Base-by-base conservation (phyloP, 1,140 invertebrate species). In the Pseudomyrmex dendroicus region DNA sequence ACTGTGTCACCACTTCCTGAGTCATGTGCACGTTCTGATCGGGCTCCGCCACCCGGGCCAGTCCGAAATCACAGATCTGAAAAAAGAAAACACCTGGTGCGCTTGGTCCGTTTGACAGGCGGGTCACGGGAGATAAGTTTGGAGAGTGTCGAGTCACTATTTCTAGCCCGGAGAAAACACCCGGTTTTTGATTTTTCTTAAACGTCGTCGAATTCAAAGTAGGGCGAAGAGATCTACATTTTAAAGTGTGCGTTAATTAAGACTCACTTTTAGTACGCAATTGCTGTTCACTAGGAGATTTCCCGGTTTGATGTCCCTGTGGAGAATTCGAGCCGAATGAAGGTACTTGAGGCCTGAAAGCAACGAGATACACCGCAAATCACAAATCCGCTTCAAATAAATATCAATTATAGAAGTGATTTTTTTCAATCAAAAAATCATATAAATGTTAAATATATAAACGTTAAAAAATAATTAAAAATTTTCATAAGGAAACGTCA, bases 221-320 rank as follows among this genome's bases (percentile, higher is more conserved):
- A 1, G 8, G 2, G 13, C 61, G 8, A 66, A 12, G 9, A 35
- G 35, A 15, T 46, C 20, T 67, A 20, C 9, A 48, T 59, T 57
- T 20, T 17, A 8, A 52, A 5, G 12, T 66, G 12, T 66, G 35
- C 56, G 8, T 56, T n/a, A 13, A 64, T 12, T 13, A 9, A 70
- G 84, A 87, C 94, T 95, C 93, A 98, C 97, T 96, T 99, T 99
- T 84, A 99, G 96, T 90, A 99, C 97, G 95, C 99, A 99, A 95
- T 99, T 99, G 93, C 98, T 98, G 95, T 99, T 99, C 89, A 99
- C 99, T 90, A 99, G 95, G 78, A 99, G 95, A 95, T 99, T 99
- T 78, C 99, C 99, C n/a, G 99, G 99, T 93, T 99, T 99, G 90
- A 99, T 99, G 94, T 99, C 99, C 92, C 99, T 96, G 95, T 99